A percentile compares a stretch with the other conserved stretches of the same genome.
Evolutionary conservation across 1,140 invertebrate genomes (phyloP).

Genomic region (Aricia agestis): DNA sequence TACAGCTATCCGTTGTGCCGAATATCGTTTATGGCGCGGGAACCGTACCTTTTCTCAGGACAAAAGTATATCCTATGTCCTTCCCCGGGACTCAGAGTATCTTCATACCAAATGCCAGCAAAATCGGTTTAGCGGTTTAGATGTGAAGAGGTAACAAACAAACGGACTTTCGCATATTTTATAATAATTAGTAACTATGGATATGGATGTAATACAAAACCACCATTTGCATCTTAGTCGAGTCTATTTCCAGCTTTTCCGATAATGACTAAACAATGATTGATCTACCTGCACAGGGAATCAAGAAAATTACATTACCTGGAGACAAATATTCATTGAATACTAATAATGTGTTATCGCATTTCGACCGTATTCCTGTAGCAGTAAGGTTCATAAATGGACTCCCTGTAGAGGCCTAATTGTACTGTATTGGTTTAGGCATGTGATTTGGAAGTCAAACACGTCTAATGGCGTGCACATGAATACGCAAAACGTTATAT

Average conservation of each 20-base stretch:
- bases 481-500: not conserved
- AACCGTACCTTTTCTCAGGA: no score
- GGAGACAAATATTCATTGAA: slow-evolving; percentile 1
- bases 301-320: slow-evolving; percentile 5
- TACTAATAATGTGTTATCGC: not conserved
- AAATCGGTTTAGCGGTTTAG: no score
- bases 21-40: no score
- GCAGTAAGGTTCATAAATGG: not conserved
- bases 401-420: not conserved
- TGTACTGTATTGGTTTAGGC: slow-evolving; percentile 8
- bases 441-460: slow-evolving; percentile 7
- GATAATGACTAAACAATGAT: slow-evolving; percentile 3
- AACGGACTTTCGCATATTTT: no score
- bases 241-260: not conserved
- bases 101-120: no score
- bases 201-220: no score
- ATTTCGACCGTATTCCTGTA: not conserved
- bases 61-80: no score
- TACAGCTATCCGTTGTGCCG: no score
- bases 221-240: no score
- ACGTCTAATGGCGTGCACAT: not conserved
- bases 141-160: no score
- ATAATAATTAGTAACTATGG: no score
- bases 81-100: no score
- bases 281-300: slow-evolving; percentile 18